Evolutionary conservation across 2,113 vertebrate species (phyloP), one percentile per base, ranked within the genome.

Genomic region (Phrynosoma platyrhinos): DNA sequence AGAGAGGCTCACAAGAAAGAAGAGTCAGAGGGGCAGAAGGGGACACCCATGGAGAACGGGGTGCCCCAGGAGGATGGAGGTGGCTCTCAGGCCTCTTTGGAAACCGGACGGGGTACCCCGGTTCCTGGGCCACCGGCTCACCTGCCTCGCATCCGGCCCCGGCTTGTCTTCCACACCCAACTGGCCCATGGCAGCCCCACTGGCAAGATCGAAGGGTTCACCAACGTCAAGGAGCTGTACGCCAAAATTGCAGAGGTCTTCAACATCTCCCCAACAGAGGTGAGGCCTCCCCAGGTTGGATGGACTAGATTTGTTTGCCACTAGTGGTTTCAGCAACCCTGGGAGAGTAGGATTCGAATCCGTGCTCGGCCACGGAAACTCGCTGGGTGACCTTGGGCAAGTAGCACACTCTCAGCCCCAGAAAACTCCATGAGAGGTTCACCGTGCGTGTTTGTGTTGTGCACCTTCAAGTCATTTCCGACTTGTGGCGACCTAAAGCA

Each of bases 201-300:
- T 0, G 98, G 97, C 55, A 97, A 96, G 89, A 99, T 99, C 79
- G 98, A 99, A 21, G 98, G 98, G 85, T 99, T 99, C 95, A 99
- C 98, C 90, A 99, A 99, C 1, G 98, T 99, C 86, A 99, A 98
- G 93, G 99, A 99, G 95, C 98, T 99, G 79, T 99, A 99, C 55
- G 94, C 96, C 94, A 99, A 99, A 97, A 99, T 99, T 1, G 99
- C 99, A 0, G 98, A 99, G 95, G 98, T 98, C 90, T 99, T 99
- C 81, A 93, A 96, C 92, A 99, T 99, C 94, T 98, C 98, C 0
- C 97, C 98, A 40, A 98, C 98, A 0, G 99, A 99, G 98, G 99
- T 99, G 97, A 94, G 95, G 89, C 6, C 52, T 47, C 7, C 2
- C 4, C 12, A 64, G 62, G 62, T 16, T 21, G 62, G 47, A 47